Base-by-base conservation (phyloP, 2,113 vertebrate genomes). In the Dendrocopos noguchii region DNA sequence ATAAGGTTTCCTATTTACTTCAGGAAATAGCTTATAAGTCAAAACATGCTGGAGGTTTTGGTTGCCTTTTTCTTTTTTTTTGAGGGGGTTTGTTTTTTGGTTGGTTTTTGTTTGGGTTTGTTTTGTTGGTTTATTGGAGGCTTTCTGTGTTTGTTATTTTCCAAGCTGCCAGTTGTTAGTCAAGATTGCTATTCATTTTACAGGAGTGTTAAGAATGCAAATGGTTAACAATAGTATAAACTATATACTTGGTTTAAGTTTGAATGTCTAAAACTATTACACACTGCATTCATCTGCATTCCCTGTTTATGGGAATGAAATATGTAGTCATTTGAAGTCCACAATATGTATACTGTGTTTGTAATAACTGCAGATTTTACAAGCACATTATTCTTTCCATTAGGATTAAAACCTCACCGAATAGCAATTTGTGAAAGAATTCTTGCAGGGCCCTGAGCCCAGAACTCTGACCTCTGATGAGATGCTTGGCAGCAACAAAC, bases 351-450 rank as follows among this genome's bases (percentile, higher is more conserved):
- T 97, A 98, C 97, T 98, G 97, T 98, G 98, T 98, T 98, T 98
- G 97, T 98, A 98, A 98, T 98, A 98, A 98, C 98, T 98, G 97
- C 96, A 98, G 98, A 98, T 98, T 98, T 98, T 98, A 98, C 98
- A 98, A 98, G 98, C 97, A 98, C 98, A 98, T 98, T 98, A 98
- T 98, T 98, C 98, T 98, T 98, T 98, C 98, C 98, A 98, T 98
- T 98, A 98, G 98, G 98, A 98, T 98, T 98, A 98, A 98, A 98
- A 98, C 97, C 97, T 98, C 98, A 98, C 97, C 94, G 91, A 98
- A 98, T 97, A 98, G 98, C 98, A 98, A 98, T 98, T 98, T 98
- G 98, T 98, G 98, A 98, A 98, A 98, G 98, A 98, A 98, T 98
- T 98, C 97, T 98, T 98, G 97, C 97, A 98, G 97, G 98, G 98